phyloP scores from a whole-genome alignment of 2,113 vertebrate genomes.

The Muntiacus muntjak region DNA sequence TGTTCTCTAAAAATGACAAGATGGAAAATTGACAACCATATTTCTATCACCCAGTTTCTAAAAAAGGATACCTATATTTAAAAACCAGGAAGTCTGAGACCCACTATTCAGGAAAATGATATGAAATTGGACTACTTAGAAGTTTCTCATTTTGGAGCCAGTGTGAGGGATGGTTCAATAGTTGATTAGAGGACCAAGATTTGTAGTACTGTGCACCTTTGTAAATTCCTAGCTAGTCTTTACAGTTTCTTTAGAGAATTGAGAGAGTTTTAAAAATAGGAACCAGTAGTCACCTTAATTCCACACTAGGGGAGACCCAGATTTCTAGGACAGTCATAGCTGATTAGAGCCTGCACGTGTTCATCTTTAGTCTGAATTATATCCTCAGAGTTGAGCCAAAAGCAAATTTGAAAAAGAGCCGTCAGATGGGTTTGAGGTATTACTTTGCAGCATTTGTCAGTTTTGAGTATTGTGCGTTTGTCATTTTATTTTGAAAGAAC shows the following conservation, averaged over 20 bases:
- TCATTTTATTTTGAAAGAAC: neutral
- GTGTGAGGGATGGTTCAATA: neutral
- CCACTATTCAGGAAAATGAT: neutral
- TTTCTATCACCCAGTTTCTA: neutral
- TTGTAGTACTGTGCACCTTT: neutral
- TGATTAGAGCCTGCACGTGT: neutral
- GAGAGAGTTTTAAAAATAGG: neutral
- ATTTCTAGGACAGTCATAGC: neutral
- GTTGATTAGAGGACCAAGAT: neutral
- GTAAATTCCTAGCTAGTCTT: neutral
- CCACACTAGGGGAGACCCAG: neutral
- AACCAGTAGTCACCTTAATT: neutral
- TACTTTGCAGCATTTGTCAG: neutral
- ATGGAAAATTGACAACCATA: neutral
- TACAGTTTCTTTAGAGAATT: neutral
- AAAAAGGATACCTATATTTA: neutral
- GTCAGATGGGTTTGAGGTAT: neutral
- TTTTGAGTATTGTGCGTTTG: neutral
- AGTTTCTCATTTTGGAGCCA: neutral
- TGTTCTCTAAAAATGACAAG: conserved; percentile 15
- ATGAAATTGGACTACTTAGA: neutral
- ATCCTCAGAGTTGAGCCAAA: neutral
- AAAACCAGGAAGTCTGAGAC: neutral
- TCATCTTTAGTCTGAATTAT: neutral
- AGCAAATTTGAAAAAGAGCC: neutral